Evolutionary conservation across 1,140 invertebrate species (phyloP), one percentile per base, ranked within the genome.

Genomic region (Drosophila willistoni): DNA sequence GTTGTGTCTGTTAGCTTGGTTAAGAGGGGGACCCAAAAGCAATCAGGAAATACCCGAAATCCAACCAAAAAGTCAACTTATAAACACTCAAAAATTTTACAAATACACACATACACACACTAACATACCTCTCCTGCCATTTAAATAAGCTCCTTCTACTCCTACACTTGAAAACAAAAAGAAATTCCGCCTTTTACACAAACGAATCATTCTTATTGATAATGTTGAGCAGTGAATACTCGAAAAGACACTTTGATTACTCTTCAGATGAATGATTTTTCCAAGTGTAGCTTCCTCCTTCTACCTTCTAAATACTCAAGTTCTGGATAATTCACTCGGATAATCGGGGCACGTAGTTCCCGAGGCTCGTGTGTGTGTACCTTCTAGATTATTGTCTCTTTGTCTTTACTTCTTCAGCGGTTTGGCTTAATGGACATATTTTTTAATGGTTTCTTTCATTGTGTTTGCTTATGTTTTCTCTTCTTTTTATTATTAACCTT

Each of bases 21-120:
- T 14, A 14, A 44, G 29, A 62, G 13, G 67, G 64, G 63, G 51
- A 66, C 75, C 75, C 66, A 41, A 55, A 69, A 74, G 69, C 77
- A 89, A 89, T 89, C 84, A 78, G 80, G 80, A 89, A 89, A 89
- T 89, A 89, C 84, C 84, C 74, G 71, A 74, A 76, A 61, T 14
- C 33, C 64, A 33, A 65, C 33, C 34, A 42, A 41, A 29, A 63
- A 41, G 34, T 22, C 33, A 42, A 67, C 34, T 41, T 36, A 39
- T 42, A 67, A 61, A 29, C 42, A 67, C 63, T 39, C 36, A 39
- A 39, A 39, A 39, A 39, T 12, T 13, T 55, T 41, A 70, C 66
- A 64, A 70, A 64, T 51, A 71, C 62, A 63, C 71, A 61, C 57
- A 69, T 13, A 61, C 14, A 41, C 57, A 36, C 51, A 69, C 17